These are phyloP conservation scores for Drosophila oshimai DNA, from an alignment of 1,140 invertebrate species.

Conservation along the genomic window DNA sequence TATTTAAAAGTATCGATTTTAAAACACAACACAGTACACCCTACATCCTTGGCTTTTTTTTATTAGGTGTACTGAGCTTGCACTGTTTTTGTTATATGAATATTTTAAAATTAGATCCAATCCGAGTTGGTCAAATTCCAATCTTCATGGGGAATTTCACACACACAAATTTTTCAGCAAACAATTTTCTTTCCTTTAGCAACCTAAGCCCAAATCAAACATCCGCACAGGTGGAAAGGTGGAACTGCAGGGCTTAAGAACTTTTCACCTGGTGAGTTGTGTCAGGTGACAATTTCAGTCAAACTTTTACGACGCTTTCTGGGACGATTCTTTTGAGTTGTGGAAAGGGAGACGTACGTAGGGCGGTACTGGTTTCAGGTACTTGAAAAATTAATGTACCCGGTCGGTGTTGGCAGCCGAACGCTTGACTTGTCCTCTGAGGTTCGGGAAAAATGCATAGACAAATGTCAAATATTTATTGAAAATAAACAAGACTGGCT, in stretches of 20 bases:
- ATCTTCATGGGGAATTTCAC: conserved; percentile 49
- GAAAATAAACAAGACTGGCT: conserved; percentile 69
- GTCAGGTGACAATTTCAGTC: conserved; percentile 44
- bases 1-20: no score
- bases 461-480: conserved; percentile 81
- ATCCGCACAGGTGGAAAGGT: conserved; percentile 40
- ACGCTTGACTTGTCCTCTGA: conserved; percentile 45
- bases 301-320: conserved; percentile 21
- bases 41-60: no score
- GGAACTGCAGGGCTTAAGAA: conserved; percentile 12
- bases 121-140: conserved; percentile 43
- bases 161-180: conserved; percentile 26
- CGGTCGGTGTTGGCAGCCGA: conserved; percentile 65
- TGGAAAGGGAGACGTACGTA: not conserved
- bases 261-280: conserved; percentile 11
- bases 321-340: conserved; percentile 3
- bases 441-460: conserved; percentile 71
- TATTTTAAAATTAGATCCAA: conserved; percentile 17
- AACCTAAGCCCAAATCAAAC: conserved; percentile 53
- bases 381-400: conserved; percentile 79
- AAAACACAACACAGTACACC: no score
- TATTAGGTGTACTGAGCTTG: no score
- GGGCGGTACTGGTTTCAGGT: conserved; percentile 8
- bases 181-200: conserved; percentile 48
- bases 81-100: not conserved